These are phyloP conservation scores for Cydia pomonella DNA, from an alignment of 1,140 invertebrate genomes.

Conservation along the genomic window DNA sequence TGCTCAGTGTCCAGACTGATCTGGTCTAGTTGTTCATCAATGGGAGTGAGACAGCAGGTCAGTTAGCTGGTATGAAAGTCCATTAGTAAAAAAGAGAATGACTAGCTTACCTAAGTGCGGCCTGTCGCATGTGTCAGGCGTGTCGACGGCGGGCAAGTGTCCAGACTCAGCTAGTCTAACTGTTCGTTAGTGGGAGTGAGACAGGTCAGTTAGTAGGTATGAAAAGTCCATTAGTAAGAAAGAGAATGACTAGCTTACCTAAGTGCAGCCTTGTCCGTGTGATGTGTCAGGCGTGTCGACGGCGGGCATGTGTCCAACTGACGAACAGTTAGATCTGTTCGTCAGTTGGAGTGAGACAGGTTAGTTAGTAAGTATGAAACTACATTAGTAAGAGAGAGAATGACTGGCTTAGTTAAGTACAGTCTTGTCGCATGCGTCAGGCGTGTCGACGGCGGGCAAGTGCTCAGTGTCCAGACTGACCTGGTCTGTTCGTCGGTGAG, in stretches of 20 bases:
- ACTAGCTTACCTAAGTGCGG: conserved; percentile 87
- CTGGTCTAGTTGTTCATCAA: too few relatives aligned
- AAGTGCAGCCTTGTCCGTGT: conserved; percentile 93
- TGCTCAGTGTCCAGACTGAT: too few relatives aligned
- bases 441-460: conserved; percentile 90
- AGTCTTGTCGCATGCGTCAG: conserved; percentile 93
- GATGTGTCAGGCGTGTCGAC: conserved; percentile 93
- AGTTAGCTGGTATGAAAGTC: not conserved
- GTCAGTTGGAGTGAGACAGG: conserved; percentile 77
- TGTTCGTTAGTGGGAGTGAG: conserved; percentile 79
- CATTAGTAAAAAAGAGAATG: not conserved
- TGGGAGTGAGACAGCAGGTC: conserved; percentile 71
- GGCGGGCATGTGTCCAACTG: conserved; percentile 89
- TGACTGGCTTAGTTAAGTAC: conserved; percentile 86
- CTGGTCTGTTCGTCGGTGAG: conserved; percentile 83
- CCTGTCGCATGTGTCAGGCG: conserved; percentile 93
- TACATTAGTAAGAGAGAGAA: not conserved
- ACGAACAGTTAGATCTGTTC: conserved; percentile 85
- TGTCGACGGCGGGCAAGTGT: conserved; percentile 89
- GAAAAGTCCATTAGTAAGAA: not conserved
- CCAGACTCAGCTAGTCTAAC: too few relatives aligned
- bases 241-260: conserved; percentile 82
- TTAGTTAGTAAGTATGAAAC: not conserved
- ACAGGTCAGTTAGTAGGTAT: conserved; percentile 30
- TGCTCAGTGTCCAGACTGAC: conserved; percentile 88